phyloP scores from a whole-genome alignment of 2,113 vertebrate species.

The Oncorhynchus masou region DNA sequence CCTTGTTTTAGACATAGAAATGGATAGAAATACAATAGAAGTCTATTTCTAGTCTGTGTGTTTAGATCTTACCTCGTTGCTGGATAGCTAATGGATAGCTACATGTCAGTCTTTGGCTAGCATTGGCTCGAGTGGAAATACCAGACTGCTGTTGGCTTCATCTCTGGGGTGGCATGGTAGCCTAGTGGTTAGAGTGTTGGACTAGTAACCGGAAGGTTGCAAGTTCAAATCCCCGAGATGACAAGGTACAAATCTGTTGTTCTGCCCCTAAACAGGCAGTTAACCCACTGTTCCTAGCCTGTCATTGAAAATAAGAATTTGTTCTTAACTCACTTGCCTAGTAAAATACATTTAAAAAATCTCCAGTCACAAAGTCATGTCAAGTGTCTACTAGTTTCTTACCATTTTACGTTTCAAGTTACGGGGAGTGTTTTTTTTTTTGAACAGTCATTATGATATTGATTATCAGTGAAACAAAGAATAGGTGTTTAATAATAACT shows the following conservation, averaged over 20 bases:
- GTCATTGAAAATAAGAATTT: no score
- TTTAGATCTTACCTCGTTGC: conserved; percentile 27
- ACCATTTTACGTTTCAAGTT: background rate
- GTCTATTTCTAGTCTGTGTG: background rate
- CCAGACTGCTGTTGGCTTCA: background rate
- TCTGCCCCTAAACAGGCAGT: no score
- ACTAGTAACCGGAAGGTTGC: no score
- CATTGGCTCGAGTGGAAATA: conserved; percentile 4
- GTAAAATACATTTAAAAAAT: no score
- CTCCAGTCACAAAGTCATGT: conserved; percentile 14
- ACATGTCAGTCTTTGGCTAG: background rate
- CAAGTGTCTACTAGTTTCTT: conserved; percentile 22
- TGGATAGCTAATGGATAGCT: background rate
- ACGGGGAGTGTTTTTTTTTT: background rate
- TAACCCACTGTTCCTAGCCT: no score
- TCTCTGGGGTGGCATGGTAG: no score
- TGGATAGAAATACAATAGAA: background rate
- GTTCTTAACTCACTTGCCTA: no score
- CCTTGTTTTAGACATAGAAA: background rate
- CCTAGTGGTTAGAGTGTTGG: no score
- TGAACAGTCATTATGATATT: background rate
- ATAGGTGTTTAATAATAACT: background rate
- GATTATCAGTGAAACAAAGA: conserved; percentile 19
- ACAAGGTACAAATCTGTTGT: no score
- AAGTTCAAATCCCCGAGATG: no score